These are phyloP conservation scores for Zosterops lateralis DNA, from an alignment of 2,113 vertebrate genomes.

Conservation along the genomic window DNA sequence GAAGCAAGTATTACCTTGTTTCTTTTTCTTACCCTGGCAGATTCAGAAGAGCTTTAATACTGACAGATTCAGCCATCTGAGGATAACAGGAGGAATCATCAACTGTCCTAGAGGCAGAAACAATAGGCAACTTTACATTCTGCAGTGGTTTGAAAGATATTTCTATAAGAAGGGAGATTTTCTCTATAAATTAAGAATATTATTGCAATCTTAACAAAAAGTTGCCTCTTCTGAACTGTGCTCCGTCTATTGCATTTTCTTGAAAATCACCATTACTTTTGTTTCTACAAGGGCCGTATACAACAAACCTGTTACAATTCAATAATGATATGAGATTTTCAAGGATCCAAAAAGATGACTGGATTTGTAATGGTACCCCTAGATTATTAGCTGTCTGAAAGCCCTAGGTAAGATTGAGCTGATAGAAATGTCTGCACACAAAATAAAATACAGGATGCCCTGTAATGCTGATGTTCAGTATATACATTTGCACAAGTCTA, in stretches of 20 bases:
- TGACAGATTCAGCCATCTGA: not conserved
- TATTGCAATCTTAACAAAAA: not conserved
- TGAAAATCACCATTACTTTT: not conserved
- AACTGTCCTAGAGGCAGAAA: not conserved
- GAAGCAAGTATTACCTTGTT: not conserved
- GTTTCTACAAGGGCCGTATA: not conserved
- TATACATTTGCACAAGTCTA: not conserved
- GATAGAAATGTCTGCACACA: not conserved
- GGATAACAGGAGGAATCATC: not conserved
- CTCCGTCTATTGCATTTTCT: not conserved
- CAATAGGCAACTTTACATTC: not conserved
- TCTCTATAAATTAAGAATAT: not conserved
- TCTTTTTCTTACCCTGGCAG: not conserved
- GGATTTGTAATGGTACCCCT: not conserved
- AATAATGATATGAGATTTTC: not conserved
- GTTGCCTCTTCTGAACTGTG: not conserved
- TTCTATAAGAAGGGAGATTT: not conserved
- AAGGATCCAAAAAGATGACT: not conserved
- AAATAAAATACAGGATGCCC: not conserved
- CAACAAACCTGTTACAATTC: not conserved
- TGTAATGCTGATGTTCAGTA: not conserved
- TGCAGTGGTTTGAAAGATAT: not conserved
- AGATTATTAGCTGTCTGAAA: not conserved
- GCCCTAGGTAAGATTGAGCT: not conserved
- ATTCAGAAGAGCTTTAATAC: not conserved